Percentiles rank a stretch among this genome's conserved stretches.
These are phyloP conservation scores for Paragorgia papillata DNA, from an alignment of 92 coral and sea anemone species.

Conservation along the genomic window DNA sequence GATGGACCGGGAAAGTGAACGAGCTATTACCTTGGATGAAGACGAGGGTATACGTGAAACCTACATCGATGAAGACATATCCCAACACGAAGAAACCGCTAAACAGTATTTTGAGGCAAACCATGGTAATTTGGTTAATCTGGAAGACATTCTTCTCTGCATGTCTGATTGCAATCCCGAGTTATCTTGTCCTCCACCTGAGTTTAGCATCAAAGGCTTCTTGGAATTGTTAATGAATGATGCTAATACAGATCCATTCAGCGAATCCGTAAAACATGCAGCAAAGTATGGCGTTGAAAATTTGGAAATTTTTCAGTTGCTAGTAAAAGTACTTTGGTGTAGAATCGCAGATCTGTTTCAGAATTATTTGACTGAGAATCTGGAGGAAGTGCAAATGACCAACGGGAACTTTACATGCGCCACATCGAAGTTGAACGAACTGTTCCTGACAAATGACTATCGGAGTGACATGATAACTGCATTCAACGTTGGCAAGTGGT, in stretches of 20 bases:
- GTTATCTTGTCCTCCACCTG: background rate
- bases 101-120: background rate
- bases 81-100: no score
- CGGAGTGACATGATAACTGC: background rate
- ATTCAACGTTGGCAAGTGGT: background rate
- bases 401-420: no score
- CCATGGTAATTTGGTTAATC: background rate
- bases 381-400: conserved; percentile 10
- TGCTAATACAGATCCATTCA: background rate
- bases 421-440: background rate
- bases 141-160: background rate
- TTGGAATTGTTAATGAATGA: background rate
- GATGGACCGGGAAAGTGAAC: no score
- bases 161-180: background rate
- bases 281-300: background rate
- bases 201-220: background rate
- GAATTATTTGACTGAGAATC: conserved; percentile 3
- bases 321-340: background rate
- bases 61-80: no score
- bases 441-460: background rate
- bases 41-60: no score
- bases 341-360: background rate
- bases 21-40: no score
- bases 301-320: background rate
- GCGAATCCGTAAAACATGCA: background rate